phyloP scores from a whole-genome alignment of 2,888 invertebrate species.

The Ophion ventricosus region DNA sequence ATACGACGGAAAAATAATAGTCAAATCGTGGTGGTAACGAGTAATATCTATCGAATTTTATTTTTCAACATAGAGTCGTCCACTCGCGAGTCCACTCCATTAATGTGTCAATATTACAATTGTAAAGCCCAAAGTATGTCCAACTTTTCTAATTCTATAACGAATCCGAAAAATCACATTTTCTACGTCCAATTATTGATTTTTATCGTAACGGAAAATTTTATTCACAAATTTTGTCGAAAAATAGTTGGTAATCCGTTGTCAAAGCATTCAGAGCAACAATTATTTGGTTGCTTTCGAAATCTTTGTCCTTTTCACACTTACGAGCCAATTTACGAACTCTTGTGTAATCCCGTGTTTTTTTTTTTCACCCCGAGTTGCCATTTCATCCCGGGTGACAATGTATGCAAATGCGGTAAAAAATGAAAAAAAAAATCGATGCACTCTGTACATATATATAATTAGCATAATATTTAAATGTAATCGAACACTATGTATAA shows the following conservation, averaged over 20 bases:
- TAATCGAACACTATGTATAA: conserved; percentile 70
- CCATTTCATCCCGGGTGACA: conserved; percentile 42
- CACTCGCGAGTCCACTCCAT: not conserved
- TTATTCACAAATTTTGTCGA: not conserved
- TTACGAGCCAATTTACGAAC: not conserved
- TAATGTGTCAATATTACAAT: not conserved
- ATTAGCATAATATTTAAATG: conserved; percentile 60
- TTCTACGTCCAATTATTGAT: not conserved
- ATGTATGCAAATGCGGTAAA: conserved; percentile 29
- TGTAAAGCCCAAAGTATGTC: not conserved
- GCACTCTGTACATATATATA: conserved; percentile 60
- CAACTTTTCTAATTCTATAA: not conserved
- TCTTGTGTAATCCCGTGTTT: not conserved
- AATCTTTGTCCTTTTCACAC: not conserved
- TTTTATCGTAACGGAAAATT: not conserved
- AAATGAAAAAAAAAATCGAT: conserved; percentile 46
- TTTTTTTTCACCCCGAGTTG: not conserved
- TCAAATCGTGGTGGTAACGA: conserved; percentile 3
- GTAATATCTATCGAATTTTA: conserved; percentile 4
- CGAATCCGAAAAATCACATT: not conserved
- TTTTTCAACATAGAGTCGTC: not conserved
- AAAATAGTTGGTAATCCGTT: not conserved
- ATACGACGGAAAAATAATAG: not conserved
- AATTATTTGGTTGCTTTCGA: not conserved
- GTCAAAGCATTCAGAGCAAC: not conserved